Evolutionary conservation across 1,140 invertebrate genomes (phyloP).

Genomic region (Euura lappo): DNA sequence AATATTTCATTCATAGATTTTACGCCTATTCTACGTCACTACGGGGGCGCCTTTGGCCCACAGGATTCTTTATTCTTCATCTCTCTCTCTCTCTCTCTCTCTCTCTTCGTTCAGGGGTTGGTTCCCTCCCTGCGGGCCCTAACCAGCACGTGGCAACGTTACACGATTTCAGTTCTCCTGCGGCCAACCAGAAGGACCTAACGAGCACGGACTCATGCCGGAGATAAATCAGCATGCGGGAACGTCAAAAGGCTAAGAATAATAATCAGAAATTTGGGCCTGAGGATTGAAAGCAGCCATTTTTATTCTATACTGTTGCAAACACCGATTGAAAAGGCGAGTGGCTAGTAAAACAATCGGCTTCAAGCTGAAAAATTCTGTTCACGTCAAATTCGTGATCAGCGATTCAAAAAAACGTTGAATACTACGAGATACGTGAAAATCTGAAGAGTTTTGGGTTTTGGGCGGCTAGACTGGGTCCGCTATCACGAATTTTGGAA

Average conservation of each 20-base stretch:
- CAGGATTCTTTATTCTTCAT: not conserved
- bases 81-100: too few relatives aligned
- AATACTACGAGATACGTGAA: too few relatives aligned
- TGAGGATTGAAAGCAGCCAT: conserved; percentile 13
- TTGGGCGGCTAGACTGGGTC: too few relatives aligned
- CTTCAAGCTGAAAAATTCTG: too few relatives aligned
- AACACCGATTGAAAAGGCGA: too few relatives aligned
- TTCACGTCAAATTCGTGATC: too few relatives aligned
- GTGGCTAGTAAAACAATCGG: too few relatives aligned
- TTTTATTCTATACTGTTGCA: conserved; percentile 2
- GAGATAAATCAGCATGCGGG: conserved; percentile 2
- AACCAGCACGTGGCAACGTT: conserved; percentile 18
- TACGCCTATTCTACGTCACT: conserved; percentile 1
- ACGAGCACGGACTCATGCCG: conserved; percentile 14
- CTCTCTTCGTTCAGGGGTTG: not conserved
- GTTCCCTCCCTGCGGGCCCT: conserved; percentile 7
- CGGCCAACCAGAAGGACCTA: conserved; percentile 28
- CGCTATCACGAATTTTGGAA: too few relatives aligned
- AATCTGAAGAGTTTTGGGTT: too few relatives aligned
- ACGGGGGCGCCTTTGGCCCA: not conserved
- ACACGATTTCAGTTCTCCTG: conserved; percentile 17
- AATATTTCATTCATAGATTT: conserved; percentile 3
- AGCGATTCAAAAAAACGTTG: too few relatives aligned
- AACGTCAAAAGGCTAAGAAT: too few relatives aligned
- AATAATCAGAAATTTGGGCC: not conserved